Evolutionary conservation across 2,888 invertebrate genomes (phyloP), one percentile per base, ranked within the genome.

Genomic region (Macrosoma leucophasiata): DNA sequence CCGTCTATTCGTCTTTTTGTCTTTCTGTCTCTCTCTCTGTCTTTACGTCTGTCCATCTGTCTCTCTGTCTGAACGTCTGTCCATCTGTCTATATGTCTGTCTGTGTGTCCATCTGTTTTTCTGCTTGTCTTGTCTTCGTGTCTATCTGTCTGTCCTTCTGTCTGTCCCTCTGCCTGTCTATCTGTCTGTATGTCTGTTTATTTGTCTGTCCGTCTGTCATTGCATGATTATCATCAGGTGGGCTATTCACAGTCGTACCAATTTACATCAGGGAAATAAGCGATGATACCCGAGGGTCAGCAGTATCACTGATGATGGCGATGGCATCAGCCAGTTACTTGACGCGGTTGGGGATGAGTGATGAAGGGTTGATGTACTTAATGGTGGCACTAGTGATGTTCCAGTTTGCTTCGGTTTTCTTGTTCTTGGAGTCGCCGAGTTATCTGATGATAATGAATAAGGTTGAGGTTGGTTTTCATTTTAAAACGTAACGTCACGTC

Each of bases 241-340:
- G 74, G 0, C 44, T 79, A 0, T 76, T 68, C 41, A 71, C 70
- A 0, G 52, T 68, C 0, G 22, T 77, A 1, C 78, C 78, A 1
- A 60, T 63, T 1, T 79, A 76, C 42, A 46, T 78, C 1, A 42
- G 64, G 30, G 79, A 81, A 42, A 60, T 74, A 9, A 67, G 62
- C 9, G 43, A 59, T 0, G 36, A 41, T 2, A 46, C 52, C 3
- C 50, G 74, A 21, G 69, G 67, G 0, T 42, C 65, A 4, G 54
- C 60, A 1, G 23, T 73, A 2, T 47, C 60, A 0, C 15, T 79
- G 4, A 61, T 69, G 49, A 45, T 62, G 36, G 36, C 57, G 2
- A 61, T 78, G 67, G 64, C 67, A 0, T 51, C 72, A 1, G 51
- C 56, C 0, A 79, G 79, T 2, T 74, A 72, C 32, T 25, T 67